These are phyloP conservation scores for Poicephalus meyeri DNA, from an alignment of 2,113 vertebrate genomes.

Conservation along the genomic window DNA sequence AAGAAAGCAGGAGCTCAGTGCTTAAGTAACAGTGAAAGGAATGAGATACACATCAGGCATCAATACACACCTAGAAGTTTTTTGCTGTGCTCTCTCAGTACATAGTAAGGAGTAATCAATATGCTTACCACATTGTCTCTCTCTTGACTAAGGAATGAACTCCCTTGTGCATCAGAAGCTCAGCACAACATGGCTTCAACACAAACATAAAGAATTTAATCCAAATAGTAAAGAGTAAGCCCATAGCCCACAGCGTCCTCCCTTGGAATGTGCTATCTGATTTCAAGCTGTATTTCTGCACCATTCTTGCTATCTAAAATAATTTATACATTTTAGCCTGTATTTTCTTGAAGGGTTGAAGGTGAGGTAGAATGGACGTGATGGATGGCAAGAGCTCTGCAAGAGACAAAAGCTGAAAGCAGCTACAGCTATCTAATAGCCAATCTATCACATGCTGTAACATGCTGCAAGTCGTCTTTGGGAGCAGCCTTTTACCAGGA, in stretches of 20 bases:
- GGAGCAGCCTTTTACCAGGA: neutral
- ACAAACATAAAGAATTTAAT: neutral
- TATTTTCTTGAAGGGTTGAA: neutral
- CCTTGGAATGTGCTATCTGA: neutral
- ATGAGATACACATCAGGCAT: neutral
- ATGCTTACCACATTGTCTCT: neutral
- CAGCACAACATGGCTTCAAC: neutral
- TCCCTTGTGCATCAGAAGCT: neutral
- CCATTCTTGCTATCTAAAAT: neutral
- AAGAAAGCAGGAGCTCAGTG: neutral
- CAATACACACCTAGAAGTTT: neutral
- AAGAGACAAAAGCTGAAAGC: neutral
- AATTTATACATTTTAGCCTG: neutral
- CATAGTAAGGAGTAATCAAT: slow-evolving; percentile 68
- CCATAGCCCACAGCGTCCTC: neutral
- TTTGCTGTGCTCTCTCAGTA: neutral
- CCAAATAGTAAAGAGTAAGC: neutral
- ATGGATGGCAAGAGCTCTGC: neutral
- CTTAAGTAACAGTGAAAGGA: neutral
- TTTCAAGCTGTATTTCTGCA: neutral
- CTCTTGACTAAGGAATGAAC: slow-evolving; percentile 12
- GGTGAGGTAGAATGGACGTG: neutral
- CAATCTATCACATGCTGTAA: neutral
- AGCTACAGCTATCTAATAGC: neutral
- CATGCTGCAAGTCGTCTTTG: neutral